A percentile compares a stretch with the other conserved stretches of the same genome.
These are phyloP conservation scores for Papilio machaon DNA, from an alignment of 1,140 invertebrate species.

Conservation along the genomic window DNA sequence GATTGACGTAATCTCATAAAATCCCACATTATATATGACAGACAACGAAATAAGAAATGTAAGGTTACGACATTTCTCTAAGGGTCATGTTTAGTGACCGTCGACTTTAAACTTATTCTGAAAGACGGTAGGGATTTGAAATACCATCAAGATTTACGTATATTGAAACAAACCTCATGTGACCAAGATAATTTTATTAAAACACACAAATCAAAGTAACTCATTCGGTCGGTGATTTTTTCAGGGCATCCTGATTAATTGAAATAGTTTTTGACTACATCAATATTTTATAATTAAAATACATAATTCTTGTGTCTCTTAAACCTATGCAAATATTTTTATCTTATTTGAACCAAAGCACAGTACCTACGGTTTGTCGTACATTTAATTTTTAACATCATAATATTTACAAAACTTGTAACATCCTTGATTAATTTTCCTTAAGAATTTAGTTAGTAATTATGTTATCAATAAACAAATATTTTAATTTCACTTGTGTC, in stretches of 20 bases:
- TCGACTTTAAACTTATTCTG: not conserved
- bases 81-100: constrained; percentile 15
- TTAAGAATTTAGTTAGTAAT: constrained; percentile 12
- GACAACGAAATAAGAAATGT: constrained; percentile 35
- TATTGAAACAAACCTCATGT: not conserved
- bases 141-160: not conserved
- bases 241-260: too few relatives aligned
- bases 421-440: not conserved
- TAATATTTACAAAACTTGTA: not conserved
- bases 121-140: not conserved
- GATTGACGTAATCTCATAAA: constrained; percentile 31
- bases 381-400: too few relatives aligned
- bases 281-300: too few relatives aligned
- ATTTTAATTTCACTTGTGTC: constrained; percentile 50
- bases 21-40: constrained; percentile 33
- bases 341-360: too few relatives aligned
- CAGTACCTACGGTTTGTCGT: too few relatives aligned
- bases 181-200: not conserved
- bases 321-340: too few relatives aligned
- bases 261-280: too few relatives aligned
- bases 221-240: too few relatives aligned
- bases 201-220: too few relatives aligned
- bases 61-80: constrained; percentile 28
- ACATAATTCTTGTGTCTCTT: too few relatives aligned
- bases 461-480: constrained; percentile 43